phyloP scores from a whole-genome alignment of 2,888 invertebrate species.

The Carcina quercana region DNA sequence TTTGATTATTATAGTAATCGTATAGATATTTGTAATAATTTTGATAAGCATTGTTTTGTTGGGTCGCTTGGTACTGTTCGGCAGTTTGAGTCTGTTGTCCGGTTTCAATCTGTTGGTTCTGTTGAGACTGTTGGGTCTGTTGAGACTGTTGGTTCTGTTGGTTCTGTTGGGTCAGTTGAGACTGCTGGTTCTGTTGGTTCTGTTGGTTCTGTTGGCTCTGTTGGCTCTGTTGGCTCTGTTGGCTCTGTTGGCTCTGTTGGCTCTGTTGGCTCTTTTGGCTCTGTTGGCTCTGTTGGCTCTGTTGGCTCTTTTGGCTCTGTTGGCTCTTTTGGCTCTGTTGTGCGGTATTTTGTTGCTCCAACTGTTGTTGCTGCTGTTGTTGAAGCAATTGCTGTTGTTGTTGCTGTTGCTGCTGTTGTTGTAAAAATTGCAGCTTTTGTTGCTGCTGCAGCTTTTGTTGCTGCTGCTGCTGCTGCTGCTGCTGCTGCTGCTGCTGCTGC shows the following conservation, averaged over 20 bases:
- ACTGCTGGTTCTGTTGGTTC: background rate
- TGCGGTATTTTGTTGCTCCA: background rate
- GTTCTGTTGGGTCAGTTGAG: background rate
- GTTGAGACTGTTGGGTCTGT: background rate
- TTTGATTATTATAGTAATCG: too few species aligned
- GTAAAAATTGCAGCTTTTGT: background rate
- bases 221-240: background rate
- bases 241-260: background rate
- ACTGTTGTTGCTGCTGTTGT: background rate
- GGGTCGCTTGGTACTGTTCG: background rate
- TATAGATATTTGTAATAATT: too few species aligned
- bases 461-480: background rate
- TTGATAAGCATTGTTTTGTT: too few species aligned
- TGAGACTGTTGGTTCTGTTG: background rate
- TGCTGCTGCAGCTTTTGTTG: background rate
- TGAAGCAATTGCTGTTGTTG: background rate
- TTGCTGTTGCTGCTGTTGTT: background rate
- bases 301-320: background rate
- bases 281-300: background rate
- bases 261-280: background rate
- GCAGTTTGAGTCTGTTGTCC: background rate
- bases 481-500: background rate
- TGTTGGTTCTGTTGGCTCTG: background rate
- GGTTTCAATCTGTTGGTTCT: background rate
- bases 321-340: background rate